A percentile compares a stretch with the other conserved stretches of the same genome.
phyloP scores from a whole-genome alignment of 2,797 vertebrate species.

The Bradypodion pumilum region DNA sequence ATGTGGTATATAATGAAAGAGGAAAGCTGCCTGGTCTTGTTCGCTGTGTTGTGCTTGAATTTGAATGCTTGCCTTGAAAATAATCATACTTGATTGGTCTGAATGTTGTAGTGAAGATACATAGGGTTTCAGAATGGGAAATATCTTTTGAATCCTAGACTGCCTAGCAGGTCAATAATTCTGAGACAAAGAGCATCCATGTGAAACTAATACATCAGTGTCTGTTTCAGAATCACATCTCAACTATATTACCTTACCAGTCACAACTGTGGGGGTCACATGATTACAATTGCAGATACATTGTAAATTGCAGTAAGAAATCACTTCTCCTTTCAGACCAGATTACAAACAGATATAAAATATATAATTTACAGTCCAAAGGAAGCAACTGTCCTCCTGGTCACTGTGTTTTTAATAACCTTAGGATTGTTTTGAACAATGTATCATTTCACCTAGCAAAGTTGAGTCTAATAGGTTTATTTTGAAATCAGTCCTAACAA shows the following conservation, averaged over 20 bases:
- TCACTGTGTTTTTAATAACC: constrained; percentile 57
- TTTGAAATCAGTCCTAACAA: constrained; percentile 5
- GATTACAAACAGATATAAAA: constrained; percentile 54
- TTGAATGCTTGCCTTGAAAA: accelerated
- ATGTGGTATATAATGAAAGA: accelerated
- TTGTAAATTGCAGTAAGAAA: constrained; percentile 34
- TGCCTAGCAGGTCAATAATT: constrained; percentile 18
- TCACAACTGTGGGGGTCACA: constrained; percentile 17
- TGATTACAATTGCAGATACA: background rate
- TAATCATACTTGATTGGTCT: background rate
- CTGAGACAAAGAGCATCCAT: background rate
- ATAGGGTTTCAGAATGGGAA: background rate
- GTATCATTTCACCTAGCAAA: constrained; percentile 25
- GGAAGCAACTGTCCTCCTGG: constrained; percentile 49
- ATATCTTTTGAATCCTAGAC: background rate
- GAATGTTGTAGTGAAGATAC: constrained; percentile 5
- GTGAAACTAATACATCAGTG: background rate
- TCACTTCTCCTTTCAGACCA: constrained; percentile 1
- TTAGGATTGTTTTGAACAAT: constrained; percentile 47
- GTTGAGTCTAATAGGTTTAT: background rate
- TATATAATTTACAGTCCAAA: constrained; percentile 33
- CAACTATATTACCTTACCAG: constrained; percentile 39
- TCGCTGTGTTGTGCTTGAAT: background rate
- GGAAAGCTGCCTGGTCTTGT: background rate
- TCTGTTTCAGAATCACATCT: constrained; percentile 3